These are phyloP conservation scores for Melinopterus prodromus DNA, from an alignment of 2,888 invertebrate genomes.

Conservation along the genomic window DNA sequence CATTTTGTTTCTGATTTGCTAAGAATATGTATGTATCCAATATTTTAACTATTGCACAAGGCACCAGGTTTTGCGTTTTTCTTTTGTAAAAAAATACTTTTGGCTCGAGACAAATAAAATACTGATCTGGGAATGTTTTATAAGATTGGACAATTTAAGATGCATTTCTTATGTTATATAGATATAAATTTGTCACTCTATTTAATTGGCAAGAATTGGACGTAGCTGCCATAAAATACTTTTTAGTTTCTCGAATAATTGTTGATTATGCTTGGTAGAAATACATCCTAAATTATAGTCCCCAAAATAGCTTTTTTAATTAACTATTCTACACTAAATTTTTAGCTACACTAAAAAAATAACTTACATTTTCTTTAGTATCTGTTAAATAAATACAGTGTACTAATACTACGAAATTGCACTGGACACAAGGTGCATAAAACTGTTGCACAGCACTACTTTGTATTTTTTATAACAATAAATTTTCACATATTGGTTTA, in stretches of 20 bases:
- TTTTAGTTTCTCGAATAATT: not conserved
- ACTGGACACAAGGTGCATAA: not conserved
- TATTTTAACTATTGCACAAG: not conserved
- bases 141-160: slow-evolving; percentile 17
- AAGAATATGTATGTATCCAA: not conserved
- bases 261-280: not conserved
- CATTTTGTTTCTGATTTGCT: not conserved
- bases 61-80: slow-evolving; percentile 4
- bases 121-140: slow-evolving; percentile 19
- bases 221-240: slow-evolving; percentile 15
- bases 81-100: slow-evolving; percentile 22
- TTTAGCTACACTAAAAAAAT: slow-evolving; percentile 12
- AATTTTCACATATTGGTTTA: not conserved
- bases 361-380: slow-evolving; percentile 6
- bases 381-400: slow-evolving; percentile 4
- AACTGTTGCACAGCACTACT: not conserved
- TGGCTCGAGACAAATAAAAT: slow-evolving; percentile 22
- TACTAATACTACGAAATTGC: slow-evolving; percentile 4
- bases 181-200: slow-evolving; percentile 1
- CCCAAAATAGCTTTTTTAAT: not conserved
- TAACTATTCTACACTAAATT: slow-evolving; percentile 13
- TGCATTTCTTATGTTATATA: not conserved
- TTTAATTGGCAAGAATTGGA: not conserved
- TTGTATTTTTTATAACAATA: not conserved
- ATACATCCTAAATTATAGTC: not conserved